Base-by-base conservation (phyloP, 2,113 vertebrate species). In the Probosciger aterrimus region DNA sequence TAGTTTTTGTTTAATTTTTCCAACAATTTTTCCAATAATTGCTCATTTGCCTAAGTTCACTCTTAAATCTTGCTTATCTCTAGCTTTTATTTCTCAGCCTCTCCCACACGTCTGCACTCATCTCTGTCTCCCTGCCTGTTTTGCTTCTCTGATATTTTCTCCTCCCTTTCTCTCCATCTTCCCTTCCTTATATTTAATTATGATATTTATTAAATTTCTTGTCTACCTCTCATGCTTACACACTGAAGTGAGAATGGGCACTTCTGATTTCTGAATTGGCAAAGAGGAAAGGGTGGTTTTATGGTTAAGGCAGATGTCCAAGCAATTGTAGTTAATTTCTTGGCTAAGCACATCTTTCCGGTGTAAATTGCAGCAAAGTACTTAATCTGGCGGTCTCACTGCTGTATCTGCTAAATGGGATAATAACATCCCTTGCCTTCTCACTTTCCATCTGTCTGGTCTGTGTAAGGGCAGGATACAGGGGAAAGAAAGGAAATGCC, bases 291-390 rank as follows among this genome's bases (percentile, higher is more conserved):
- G 50, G 18, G 24, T 57, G 24, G 82, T 43, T 90, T 96, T 92
- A 82, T 30, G 67, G 41, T 47, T 79, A 60, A 94, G 84, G 82
- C 81, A 85, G 91, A 70, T 2, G 8, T 91, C 86, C 55, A 92
- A 90, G 88, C 55, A 75, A 28, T 64, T 84, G 77, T 55, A 69
- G 73, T 47, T 93, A 18, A 95, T 95, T 91, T 92, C 89, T 89
- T 85, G 83, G 77, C 86, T 91, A 73, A 92, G 70, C 62, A 69
- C 81, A 91, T 95, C 77, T 86, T 92, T 89, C 81, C 7, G 4
- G 81, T 89, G 76, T 82, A 73, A 89, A 91, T 68, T 89, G 59
- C 94, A 95, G 80, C 46, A 33, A 85, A 95, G 70, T 73, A 89
- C 65, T 89, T 93, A 68, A 93, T 91, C 82, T 16, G 47, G 1